Conservation (phyloP, 2,888 invertebrate genomes). For the Heliconius ismenius region DNA sequence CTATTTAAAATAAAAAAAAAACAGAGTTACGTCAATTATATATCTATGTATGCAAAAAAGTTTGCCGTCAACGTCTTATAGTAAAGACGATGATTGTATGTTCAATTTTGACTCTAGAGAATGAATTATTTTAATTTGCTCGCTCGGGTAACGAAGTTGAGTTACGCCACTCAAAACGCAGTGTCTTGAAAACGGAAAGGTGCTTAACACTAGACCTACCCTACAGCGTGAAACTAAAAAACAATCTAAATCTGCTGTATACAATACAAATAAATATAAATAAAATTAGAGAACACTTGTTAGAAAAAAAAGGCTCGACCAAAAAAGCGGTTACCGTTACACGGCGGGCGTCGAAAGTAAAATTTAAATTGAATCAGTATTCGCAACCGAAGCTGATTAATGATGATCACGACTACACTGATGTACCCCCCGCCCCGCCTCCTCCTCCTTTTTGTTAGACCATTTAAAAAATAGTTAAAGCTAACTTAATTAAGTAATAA, state of each 20-base stretch:
- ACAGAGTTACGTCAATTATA: too few species aligned
- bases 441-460: background rate
- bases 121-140: too few species aligned
- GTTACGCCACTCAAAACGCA: background rate
- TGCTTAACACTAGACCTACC: background rate
- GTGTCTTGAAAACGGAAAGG: background rate
- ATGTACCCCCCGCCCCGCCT: too few species aligned
- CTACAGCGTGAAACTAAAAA: background rate
- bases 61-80: too few species aligned
- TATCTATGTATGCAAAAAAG: too few species aligned
- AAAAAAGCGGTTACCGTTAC: constrained; percentile 17
- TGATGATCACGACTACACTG: constrained; percentile 16
- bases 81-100: too few species aligned
- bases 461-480: background rate
- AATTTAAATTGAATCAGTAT: constrained; percentile 38
- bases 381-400: constrained; percentile 28
- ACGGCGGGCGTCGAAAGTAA: constrained; percentile 38
- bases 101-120: too few species aligned
- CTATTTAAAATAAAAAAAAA: too few species aligned
- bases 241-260: background rate
- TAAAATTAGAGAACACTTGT: constrained; percentile 12
- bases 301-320: background rate
- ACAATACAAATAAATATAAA: constrained; percentile 20
- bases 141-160: too few species aligned
- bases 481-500: background rate